Percentiles rank a stretch among this genome's conserved stretches.
Evolutionary conservation across 2,113 vertebrate species (phyloP).

Genomic region (Salvator merianae): DNA sequence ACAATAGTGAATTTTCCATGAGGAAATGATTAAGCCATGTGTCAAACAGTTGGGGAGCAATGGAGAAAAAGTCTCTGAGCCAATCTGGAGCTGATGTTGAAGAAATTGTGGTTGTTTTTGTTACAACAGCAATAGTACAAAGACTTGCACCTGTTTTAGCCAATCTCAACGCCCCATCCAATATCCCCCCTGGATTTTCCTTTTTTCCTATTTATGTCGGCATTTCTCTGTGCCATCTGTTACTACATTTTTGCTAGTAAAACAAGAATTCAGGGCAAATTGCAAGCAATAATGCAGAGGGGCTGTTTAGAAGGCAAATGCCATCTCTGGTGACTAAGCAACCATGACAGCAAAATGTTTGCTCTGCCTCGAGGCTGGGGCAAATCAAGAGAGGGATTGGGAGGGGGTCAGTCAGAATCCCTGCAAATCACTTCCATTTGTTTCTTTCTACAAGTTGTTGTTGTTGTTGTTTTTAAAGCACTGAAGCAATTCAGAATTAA

Average conservation of each 20-base stretch:
- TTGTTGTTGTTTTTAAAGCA: too few species aligned
- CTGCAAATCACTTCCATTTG: neutral
- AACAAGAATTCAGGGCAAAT: conserved; percentile 3
- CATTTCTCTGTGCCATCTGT: conserved; percentile 61
- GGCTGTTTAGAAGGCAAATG: neutral
- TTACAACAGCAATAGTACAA: neutral
- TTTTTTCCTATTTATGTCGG: conserved; percentile 2
- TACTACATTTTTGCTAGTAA: conserved; percentile 38
- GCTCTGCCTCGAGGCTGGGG: neutral
- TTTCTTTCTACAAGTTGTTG: neutral
- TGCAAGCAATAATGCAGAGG: neutral
- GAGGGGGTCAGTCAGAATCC: neutral
- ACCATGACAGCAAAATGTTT: neutral
- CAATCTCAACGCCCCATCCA: neutral
- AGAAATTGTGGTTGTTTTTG: neutral
- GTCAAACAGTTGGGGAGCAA: too few species aligned
- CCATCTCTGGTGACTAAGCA: neutral
- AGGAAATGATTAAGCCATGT: too few species aligned
- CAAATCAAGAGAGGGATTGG: neutral
- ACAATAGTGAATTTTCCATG: too few species aligned
- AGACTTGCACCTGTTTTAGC: neutral
- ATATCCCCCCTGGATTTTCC: neutral
- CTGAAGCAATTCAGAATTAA: neutral
- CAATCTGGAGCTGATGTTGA: too few species aligned
- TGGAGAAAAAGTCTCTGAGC: neutral